Percentiles rank a stretch among this genome's conserved stretches.
Evolutionary conservation across 2,888 invertebrate species (phyloP).

Genomic region (Eretmocerus hayati): DNA sequence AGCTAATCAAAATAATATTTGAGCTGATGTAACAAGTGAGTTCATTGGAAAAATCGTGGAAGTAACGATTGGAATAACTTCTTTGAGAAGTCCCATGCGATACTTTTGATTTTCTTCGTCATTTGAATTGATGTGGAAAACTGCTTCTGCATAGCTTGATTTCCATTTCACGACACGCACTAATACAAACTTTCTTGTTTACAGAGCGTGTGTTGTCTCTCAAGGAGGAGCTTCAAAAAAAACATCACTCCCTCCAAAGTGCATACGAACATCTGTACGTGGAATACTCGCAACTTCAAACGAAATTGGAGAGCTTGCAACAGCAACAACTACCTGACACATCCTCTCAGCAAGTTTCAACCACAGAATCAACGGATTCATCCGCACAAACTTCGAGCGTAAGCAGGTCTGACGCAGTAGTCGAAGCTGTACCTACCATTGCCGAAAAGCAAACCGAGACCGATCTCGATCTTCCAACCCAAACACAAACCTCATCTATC

Average conservation of each 20-base stretch:
- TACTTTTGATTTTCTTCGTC: too few species aligned
- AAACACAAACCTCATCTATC: background rate
- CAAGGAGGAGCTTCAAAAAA: slow-evolving; percentile 49
- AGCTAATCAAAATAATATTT: too few species aligned
- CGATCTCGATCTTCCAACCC: background rate
- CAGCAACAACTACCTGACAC: background rate
- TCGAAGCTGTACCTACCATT: slow-evolving; percentile 5
- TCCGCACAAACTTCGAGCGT: slow-evolving; percentile 11
- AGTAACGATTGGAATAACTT: too few species aligned
- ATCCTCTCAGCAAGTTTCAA: background rate
- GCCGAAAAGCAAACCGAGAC: slow-evolving; percentile 6
- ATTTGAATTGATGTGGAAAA: too few species aligned
- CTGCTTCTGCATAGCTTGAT: background rate
- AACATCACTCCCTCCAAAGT: slow-evolving; percentile 50
- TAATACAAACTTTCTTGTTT: slow-evolving; percentile 18
- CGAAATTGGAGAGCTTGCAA: slow-evolving; percentile 29
- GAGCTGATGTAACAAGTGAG: too few species aligned
- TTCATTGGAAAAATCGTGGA: too few species aligned
- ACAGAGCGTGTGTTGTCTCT: slow-evolving; percentile 42
- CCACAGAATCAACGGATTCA: slow-evolving; percentile 8
- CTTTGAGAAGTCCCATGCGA: too few species aligned
- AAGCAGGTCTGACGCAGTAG: slow-evolving; percentile 12
- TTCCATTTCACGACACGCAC: background rate
- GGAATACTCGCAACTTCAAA: slow-evolving; percentile 41
- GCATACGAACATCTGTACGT: slow-evolving; percentile 49